These are phyloP conservation scores for Styela plicata DNA, from an alignment of 23 tunicate genomes.

Conservation along the genomic window DNA sequence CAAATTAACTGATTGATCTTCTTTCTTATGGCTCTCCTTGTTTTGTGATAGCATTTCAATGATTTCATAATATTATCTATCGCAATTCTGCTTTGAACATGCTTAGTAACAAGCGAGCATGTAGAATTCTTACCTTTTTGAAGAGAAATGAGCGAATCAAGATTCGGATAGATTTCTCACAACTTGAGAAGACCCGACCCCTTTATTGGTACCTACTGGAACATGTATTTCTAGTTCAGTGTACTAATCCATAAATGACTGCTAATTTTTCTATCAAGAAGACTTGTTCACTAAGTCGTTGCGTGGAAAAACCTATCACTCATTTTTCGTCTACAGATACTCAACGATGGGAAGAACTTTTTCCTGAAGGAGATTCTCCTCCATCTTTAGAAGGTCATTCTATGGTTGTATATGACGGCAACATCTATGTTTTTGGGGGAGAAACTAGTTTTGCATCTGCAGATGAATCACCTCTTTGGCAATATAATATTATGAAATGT, in stretches of 20 bases:
- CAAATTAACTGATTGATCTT: too few relatives aligned
- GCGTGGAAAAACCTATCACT: not conserved
- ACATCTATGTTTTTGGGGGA: constrained; percentile 77
- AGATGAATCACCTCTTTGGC: constrained; percentile 76
- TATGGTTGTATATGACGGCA: constrained; percentile 34
- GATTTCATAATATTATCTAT: too few relatives aligned
- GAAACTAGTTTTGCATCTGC: constrained; percentile 75
- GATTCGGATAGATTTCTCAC: too few relatives aligned
- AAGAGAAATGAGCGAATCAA: too few relatives aligned
- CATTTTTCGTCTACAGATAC: constrained; percentile 1
- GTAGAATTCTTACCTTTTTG: too few relatives aligned
- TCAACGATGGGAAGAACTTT: constrained; percentile 36
- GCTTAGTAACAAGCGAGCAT: too few relatives aligned
- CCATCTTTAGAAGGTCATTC: constrained; percentile 85
- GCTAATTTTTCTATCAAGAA: not conserved
- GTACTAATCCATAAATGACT: not conserved
- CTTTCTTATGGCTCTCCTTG: too few relatives aligned
- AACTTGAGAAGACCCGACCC: too few relatives aligned
- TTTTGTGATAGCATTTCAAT: too few relatives aligned
- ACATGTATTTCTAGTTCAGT: not conserved
- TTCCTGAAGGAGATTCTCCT: constrained; percentile 35
- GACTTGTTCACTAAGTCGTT: not conserved
- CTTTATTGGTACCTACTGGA: not conserved
- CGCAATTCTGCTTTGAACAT: too few relatives aligned
- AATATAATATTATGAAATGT: constrained; percentile 15